Evolutionary conservation across 2,797 vertebrate genomes (phyloP).

Genomic region (Siniperca scherzeri): DNA sequence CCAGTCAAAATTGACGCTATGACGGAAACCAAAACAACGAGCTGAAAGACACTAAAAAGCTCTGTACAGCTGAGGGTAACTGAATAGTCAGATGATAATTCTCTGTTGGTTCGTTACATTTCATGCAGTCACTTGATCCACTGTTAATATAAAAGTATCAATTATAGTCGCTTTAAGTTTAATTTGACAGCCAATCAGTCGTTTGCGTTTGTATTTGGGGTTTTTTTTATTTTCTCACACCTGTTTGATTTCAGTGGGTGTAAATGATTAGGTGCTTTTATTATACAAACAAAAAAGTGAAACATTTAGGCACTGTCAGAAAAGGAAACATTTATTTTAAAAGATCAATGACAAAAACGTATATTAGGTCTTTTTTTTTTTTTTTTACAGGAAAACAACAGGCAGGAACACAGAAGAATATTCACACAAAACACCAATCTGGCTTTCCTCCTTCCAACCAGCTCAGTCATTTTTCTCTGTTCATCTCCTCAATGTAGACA

Average conservation of each 20-base stretch:
- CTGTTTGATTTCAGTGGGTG: not conserved
- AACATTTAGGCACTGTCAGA: not conserved
- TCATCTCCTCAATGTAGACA: not conserved
- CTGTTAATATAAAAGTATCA: not conserved
- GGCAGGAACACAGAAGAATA: not conserved
- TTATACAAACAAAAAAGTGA: not conserved
- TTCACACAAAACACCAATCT: not conserved
- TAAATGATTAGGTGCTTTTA: not conserved
- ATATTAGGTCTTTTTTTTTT: too few species aligned
- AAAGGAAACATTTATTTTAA: constrained; percentile 22
- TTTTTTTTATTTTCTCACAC: not conserved
- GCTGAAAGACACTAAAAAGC: not conserved
- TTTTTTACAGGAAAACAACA: not conserved
- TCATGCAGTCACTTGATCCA: not conserved
- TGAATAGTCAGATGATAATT: not conserved
- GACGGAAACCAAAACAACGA: not conserved
- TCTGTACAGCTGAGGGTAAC: not conserved
- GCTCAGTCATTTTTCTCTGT: not conserved
- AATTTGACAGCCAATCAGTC: not conserved
- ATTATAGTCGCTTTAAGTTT: not conserved
- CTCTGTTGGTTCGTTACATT: not conserved
- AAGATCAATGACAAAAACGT: not conserved
- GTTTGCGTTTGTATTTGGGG: not conserved
- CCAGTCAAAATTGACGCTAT: not conserved
- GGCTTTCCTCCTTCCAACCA: constrained; percentile 3